phyloP scores from a whole-genome alignment of 2,113 vertebrate species.

The Asarcornis scutulata region DNA sequence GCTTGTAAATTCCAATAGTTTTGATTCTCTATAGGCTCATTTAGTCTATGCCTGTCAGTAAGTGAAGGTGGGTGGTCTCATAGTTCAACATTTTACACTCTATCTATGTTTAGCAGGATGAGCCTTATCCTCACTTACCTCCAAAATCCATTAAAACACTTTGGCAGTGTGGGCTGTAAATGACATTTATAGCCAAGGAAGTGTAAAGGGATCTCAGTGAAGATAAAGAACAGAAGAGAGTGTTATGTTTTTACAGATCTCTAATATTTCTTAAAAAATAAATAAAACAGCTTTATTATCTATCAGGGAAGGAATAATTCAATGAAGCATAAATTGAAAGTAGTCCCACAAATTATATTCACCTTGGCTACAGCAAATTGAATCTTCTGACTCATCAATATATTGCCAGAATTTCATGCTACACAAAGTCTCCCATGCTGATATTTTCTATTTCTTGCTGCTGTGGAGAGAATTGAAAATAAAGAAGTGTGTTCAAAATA shows the following conservation, averaged over 20 bases:
- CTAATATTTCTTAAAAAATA: slow-evolving; percentile 41
- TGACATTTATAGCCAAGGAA: background rate
- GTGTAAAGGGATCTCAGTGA: background rate
- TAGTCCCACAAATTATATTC: background rate
- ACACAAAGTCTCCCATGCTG: background rate
- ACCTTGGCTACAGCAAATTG: slow-evolving; percentile 14
- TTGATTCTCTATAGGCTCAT: background rate
- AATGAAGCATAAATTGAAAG: background rate
- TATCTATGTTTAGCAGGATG: background rate
- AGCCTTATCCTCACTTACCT: background rate
- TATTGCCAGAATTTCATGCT: background rate
- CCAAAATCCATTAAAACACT: background rate
- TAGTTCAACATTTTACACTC: background rate
- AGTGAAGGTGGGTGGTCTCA: background rate
- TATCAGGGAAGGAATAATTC: background rate
- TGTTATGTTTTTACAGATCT: background rate
- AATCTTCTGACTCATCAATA: background rate
- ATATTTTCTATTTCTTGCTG: slow-evolving; percentile 15
- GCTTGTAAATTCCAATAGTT: background rate
- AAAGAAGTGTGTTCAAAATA: background rate
- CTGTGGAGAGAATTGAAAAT: slow-evolving; percentile 6
- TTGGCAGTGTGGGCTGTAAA: background rate
- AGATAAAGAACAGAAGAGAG: slow-evolving; percentile 31
- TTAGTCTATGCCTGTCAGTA: background rate
- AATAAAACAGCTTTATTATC: slow-evolving; percentile 23